Evolutionary conservation across 2,113 vertebrate species (phyloP).

Genomic region (Rhadina sibilatrix): DNA sequence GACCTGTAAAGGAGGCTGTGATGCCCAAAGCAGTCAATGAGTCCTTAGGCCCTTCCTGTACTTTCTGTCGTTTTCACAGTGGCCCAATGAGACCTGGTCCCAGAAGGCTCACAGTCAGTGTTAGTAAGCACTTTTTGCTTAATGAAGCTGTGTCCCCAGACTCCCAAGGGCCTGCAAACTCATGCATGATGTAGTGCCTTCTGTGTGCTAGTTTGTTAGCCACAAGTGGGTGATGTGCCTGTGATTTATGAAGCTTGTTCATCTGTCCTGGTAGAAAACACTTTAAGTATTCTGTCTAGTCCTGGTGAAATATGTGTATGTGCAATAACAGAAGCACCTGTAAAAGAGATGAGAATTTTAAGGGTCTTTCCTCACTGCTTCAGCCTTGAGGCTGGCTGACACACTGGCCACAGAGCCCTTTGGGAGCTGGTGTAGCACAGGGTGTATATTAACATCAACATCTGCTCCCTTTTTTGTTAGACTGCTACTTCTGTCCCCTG

Average conservation of each 20-base stretch:
- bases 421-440: accelerated
- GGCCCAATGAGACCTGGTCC: background rate
- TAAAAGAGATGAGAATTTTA: background rate
- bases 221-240: background rate
- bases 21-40: accelerated
- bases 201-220: background rate
- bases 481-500: background rate
- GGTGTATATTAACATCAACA: background rate
- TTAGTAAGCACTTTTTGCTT: background rate
- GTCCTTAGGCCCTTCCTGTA: background rate
- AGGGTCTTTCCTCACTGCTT: background rate
- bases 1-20: background rate
- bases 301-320: background rate
- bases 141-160: background rate
- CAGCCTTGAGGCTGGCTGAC: background rate
- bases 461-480: background rate
- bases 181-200: background rate
- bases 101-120: background rate
- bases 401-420: background rate
- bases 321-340: background rate
- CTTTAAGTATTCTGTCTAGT: background rate
- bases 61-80: background rate
- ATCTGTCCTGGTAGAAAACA: background rate
- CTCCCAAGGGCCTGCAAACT: background rate
- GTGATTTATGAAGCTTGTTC: background rate